Percentiles rank a stretch among this genome's conserved stretches.
Conservation (phyloP, 1,140 invertebrate genomes). For the Cephus cinctus region DNA sequence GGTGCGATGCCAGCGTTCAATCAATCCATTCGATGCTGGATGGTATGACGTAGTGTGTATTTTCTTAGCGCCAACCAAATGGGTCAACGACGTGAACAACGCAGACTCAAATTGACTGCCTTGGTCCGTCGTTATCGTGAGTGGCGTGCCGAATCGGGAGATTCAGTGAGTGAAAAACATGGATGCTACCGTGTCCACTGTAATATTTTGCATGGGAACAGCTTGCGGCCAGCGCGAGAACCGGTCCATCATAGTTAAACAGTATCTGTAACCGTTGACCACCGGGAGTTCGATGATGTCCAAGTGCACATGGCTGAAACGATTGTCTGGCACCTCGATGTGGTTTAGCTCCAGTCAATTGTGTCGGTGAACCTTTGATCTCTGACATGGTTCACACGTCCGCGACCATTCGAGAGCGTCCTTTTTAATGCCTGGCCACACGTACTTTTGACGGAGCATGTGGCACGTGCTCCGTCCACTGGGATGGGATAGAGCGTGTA, state of each 20-base stretch:
- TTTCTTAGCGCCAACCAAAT: slow-evolving; percentile 39
- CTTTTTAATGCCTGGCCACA: slow-evolving; percentile 24
- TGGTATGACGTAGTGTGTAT: slow-evolving; percentile 23
- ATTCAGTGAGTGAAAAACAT: too few relatives aligned
- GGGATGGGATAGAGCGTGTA: slow-evolving; percentile 8
- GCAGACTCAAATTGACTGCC: slow-evolving; percentile 23
- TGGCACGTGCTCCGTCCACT: slow-evolving; percentile 12
- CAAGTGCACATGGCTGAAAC: slow-evolving; percentile 10
- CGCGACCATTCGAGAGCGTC: slow-evolving; percentile 30
- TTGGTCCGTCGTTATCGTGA: slow-evolving; percentile 32
- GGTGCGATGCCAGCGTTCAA: slow-evolving; percentile 34
- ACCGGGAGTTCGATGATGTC: slow-evolving; percentile 7
- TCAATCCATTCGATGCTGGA: slow-evolving; percentile 36
- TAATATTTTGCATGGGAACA: slow-evolving; percentile 27
- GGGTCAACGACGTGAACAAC: slow-evolving; percentile 28
- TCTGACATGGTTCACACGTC: slow-evolving; percentile 20
- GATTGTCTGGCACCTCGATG: neutral
- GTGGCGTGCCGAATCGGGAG: slow-evolving; percentile 33
- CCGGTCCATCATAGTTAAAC: slow-evolving; percentile 27
- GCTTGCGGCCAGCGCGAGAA: slow-evolving; percentile 35
- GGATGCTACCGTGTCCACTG: slow-evolving; percentile 29
- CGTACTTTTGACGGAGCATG: slow-evolving; percentile 17
- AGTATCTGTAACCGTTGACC: slow-evolving; percentile 11
- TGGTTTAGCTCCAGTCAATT: slow-evolving; percentile 13
- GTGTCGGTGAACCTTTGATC: slow-evolving; percentile 11